phyloP scores from a whole-genome alignment of 2,888 invertebrate genomes.

The Periphyllus acericola region DNA sequence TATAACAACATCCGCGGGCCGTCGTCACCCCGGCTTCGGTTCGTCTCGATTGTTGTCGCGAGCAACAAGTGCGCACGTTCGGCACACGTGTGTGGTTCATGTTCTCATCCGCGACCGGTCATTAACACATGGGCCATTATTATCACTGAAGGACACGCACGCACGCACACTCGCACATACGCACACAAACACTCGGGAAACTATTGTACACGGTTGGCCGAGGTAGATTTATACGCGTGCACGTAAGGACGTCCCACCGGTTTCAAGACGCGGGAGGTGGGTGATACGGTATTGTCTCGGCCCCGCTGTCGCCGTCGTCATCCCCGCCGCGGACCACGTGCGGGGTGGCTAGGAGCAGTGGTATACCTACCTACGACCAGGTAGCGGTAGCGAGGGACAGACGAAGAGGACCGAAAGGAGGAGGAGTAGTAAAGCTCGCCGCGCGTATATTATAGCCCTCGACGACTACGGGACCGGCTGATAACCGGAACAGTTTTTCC shows the following conservation, averaged over 20 bases:
- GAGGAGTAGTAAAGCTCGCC: neutral
- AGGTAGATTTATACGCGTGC: neutral
- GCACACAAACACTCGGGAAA: neutral
- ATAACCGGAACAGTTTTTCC: slow-evolving; percentile 32
- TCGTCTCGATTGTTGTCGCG: neutral
- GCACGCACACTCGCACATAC: neutral
- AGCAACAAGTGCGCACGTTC: slow-evolving; percentile 42
- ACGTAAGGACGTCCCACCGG: neutral
- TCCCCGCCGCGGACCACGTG: neutral
- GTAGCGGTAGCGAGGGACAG: neutral
- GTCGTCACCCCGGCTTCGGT: neutral
- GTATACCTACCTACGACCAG: too few relatives aligned
- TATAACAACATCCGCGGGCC: neutral
- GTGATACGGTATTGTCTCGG: neutral
- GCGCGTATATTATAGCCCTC: neutral
- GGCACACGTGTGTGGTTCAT: slow-evolving; percentile 11
- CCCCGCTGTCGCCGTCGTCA: neutral
- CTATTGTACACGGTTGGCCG: neutral
- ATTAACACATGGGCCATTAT: neutral
- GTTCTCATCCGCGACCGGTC: neutral
- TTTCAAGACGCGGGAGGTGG: neutral
- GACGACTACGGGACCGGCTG: neutral
- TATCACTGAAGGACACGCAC: neutral
- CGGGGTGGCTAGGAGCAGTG: too few relatives aligned
- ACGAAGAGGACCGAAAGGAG: neutral